These are phyloP conservation scores for Scaptomyza caliginosa DNA, from an alignment of 2,888 invertebrate genomes.

Conservation along the genomic window DNA sequence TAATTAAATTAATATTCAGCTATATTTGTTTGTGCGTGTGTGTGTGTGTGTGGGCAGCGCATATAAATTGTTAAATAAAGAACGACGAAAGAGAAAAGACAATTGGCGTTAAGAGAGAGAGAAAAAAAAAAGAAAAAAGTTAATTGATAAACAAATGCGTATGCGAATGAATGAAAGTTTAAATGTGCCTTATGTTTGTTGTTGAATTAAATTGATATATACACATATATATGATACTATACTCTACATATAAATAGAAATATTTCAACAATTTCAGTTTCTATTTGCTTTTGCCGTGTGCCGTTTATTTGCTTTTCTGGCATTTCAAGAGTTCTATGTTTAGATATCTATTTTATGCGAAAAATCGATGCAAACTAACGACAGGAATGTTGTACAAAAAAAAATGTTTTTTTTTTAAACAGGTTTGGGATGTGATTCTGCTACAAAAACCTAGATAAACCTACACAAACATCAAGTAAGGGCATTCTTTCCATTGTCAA, in stretches of 20 bases:
- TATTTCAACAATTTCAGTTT: conserved; percentile 43
- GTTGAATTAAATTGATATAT: conserved; percentile 26
- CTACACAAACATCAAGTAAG: background rate
- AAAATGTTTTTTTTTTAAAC: too few species aligned
- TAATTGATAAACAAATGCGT: conserved; percentile 51
- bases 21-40: background rate
- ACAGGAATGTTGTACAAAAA: conserved; percentile 24
- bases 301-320: conserved; percentile 36
- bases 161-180: conserved; percentile 47
- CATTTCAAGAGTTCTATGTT: conserved; percentile 50
- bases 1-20: conserved; percentile 50
- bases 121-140: conserved; percentile 10
- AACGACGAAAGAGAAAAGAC: conserved; percentile 19
- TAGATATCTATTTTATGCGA: conserved; percentile 40
- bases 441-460: too few species aligned
- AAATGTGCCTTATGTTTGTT: conserved; percentile 22
- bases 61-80: conserved; percentile 43
- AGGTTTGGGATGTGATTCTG: too few species aligned
- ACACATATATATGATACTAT: background rate
- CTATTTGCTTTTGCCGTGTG: conserved; percentile 15
- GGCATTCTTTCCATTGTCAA: too few species aligned
- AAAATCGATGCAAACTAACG: conserved; percentile 27
- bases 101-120: conserved; percentile 31
- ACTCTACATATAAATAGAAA: conserved; percentile 8
- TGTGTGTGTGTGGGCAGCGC: conserved; percentile 19